phyloP scores from a whole-genome alignment of 2,113 vertebrate species.

The Marmota flaviventris region DNA sequence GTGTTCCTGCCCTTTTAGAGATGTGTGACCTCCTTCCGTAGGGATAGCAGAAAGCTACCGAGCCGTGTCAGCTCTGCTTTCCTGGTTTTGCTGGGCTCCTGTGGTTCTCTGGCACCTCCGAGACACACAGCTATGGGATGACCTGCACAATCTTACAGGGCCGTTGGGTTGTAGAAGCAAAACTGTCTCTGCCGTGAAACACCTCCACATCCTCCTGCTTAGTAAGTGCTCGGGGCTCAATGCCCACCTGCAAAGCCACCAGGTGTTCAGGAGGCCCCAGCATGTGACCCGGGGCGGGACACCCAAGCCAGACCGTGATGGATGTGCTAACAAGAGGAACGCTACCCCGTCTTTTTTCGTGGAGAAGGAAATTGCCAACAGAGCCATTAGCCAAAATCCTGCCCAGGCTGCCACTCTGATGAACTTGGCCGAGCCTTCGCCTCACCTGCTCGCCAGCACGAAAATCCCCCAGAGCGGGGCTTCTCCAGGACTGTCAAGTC shows the following conservation, averaged over 20 bases:
- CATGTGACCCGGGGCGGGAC: rapidly evolving
- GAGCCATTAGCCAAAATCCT: background rate
- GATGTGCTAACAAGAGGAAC: background rate
- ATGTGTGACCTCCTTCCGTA: rapidly evolving
- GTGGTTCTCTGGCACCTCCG: no score
- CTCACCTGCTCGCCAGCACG: background rate
- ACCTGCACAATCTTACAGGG: background rate
- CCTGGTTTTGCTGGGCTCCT: rapidly evolving
- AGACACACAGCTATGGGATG: no score
- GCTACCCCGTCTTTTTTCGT: background rate
- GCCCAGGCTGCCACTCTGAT: background rate
- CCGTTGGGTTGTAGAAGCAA: background rate
- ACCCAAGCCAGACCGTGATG: background rate
- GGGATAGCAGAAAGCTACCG: background rate
- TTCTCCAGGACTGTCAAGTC: background rate
- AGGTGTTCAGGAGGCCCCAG: background rate
- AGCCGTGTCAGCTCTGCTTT: background rate
- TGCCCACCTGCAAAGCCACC: background rate
- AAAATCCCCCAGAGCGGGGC: background rate
- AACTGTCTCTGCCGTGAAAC: background rate
- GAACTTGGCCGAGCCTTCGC: background rate
- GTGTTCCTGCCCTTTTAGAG: background rate
- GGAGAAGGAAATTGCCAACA: background rate
- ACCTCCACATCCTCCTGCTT: background rate
- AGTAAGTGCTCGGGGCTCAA: background rate